These are phyloP conservation scores for Perdita meconis DNA, from an alignment of 2,888 invertebrate species.

Conservation along the genomic window DNA sequence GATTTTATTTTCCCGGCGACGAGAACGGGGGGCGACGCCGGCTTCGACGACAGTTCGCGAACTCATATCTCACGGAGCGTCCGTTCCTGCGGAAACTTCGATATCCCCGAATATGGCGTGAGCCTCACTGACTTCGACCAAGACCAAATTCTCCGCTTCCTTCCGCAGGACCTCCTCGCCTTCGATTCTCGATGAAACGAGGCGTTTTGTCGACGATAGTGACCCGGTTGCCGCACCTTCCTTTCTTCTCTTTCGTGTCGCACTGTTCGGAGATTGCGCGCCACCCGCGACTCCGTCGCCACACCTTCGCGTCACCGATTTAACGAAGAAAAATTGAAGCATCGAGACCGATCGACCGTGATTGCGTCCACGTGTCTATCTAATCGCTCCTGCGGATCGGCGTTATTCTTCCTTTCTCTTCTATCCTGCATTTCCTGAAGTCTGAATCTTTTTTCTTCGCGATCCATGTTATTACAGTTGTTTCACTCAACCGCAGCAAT, in stretches of 20 bases:
- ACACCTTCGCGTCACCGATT: conserved; percentile 4
- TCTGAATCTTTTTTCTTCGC: conserved; percentile 6
- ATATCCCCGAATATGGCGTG: conserved; percentile 69
- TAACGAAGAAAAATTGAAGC: conserved; percentile 48
- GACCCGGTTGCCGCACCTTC: conserved; percentile 28
- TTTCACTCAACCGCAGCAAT: conserved; percentile 29
- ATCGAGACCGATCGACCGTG: conserved; percentile 40
- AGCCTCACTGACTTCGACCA: conserved; percentile 42
- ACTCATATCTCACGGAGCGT: conserved; percentile 72
- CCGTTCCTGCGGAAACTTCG: conserved; percentile 73
- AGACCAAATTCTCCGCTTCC: conserved; percentile 61
- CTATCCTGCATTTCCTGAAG: not conserved
- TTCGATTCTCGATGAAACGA: conserved; percentile 58
- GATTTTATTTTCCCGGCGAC: conserved; percentile 69
- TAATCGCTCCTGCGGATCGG: conserved; percentile 31
- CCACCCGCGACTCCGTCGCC: not conserved
- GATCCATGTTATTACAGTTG: too few species aligned
- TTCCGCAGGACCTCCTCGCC: conserved; percentile 42
- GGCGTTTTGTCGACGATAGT: conserved; percentile 53
- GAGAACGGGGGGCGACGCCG: conserved; percentile 39
- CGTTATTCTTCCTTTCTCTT: conserved; percentile 5
- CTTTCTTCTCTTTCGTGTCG: conserved; percentile 19
- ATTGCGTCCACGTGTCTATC: conserved; percentile 46
- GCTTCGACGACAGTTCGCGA: conserved; percentile 69
- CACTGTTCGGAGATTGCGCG: conserved; percentile 25